phyloP scores from a whole-genome alignment of 23 tunicate genomes.

The Halocynthia aurantium region DNA sequence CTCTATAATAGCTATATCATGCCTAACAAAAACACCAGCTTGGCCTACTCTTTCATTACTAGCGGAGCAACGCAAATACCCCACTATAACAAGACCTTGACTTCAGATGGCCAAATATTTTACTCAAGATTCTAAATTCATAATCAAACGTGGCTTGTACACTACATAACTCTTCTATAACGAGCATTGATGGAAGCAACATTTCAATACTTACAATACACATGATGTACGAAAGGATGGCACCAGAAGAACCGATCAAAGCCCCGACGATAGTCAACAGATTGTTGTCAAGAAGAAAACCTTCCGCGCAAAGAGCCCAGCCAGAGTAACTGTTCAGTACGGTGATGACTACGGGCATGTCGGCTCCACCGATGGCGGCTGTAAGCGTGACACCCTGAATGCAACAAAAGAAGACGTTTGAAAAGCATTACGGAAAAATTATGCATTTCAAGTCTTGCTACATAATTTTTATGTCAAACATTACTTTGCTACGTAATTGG shows the following conservation, averaged over 20 bases:
- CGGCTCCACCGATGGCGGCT: conserved; percentile 94
- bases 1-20: no score
- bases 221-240: conserved; percentile 95
- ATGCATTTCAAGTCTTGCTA: neutral
- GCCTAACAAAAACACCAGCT: no score
- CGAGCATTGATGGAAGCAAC: no score
- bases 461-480: neutral
- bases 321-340: conserved; percentile 94
- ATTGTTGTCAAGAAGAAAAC: conserved; percentile 91
- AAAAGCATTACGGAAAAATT: neutral
- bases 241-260: conserved; percentile 93
- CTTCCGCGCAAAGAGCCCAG: conserved; percentile 97
- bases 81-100: no score
- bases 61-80: no score
- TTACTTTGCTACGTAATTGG: no score
- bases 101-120: no score
- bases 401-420: neutral
- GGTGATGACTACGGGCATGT: conserved; percentile 98
- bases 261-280: conserved; percentile 92
- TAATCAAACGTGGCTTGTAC: no score
- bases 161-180: no score
- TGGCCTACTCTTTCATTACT: no score
- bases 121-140: no score
- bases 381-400: conserved; percentile 81
- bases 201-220: conserved; percentile 71